These are phyloP conservation scores for Azorinus chamasolen DNA, from an alignment of 2,888 invertebrate genomes.

Conservation along the genomic window DNA sequence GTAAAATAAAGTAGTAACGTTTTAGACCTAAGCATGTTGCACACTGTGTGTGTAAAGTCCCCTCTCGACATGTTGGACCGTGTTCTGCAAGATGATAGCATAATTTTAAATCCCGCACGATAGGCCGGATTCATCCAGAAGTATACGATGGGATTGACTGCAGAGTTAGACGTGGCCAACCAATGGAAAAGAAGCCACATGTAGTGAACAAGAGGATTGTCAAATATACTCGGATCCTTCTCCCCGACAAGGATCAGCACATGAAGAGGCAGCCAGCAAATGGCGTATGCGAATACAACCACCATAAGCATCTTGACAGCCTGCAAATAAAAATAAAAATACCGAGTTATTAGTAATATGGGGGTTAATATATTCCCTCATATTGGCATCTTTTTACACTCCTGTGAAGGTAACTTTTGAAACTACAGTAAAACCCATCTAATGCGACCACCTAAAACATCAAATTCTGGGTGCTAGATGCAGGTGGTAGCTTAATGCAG, in stretches of 20 bases:
- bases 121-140: conserved; percentile 97
- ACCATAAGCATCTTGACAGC: conserved; percentile 93
- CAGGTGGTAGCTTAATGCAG: no score
- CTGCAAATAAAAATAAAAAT: conserved; percentile 53
- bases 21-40: no score
- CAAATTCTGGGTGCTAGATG: no score
- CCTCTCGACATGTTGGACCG: no score
- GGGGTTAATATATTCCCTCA: no score
- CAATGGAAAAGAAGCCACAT: conserved; percentile 87
- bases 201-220: conserved; percentile 62
- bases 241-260: conserved; percentile 93
- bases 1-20: no score
- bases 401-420: no score
- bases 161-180: conserved; percentile 98
- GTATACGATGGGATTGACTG: conserved; percentile 98
- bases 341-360: not conserved
- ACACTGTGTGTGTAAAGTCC: no score
- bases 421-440: no score
- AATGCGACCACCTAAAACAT: no score
- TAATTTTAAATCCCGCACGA: conserved; percentile 49
- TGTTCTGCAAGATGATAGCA: no score
- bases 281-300: conserved; percentile 96
- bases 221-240: conserved; percentile 65
- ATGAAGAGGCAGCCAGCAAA: conserved; percentile 98
- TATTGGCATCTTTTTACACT: no score